Conservation (phyloP, 1,140 invertebrate species). For the Bombus soroeensis region DNA sequence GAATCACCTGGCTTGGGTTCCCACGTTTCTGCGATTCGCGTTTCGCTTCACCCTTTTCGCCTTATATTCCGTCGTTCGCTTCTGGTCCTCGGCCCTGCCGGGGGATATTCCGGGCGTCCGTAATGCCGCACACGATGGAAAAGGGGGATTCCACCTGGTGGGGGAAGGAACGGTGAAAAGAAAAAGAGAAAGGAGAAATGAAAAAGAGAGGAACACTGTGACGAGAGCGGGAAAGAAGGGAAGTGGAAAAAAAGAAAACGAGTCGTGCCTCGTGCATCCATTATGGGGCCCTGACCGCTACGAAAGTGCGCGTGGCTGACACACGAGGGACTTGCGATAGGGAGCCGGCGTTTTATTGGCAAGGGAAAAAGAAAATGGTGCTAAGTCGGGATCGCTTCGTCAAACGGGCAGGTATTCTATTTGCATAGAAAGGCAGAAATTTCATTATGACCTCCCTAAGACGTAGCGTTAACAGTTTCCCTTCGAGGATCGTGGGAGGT, state of each 20-base stretch:
- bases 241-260: constrained; percentile 70
- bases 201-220: constrained; percentile 27
- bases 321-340: constrained; percentile 76
- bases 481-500: constrained; percentile 67
- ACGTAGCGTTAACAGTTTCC: constrained; percentile 61
- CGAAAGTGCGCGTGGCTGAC: constrained; percentile 80
- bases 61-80: constrained; percentile 47
- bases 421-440: constrained; percentile 74
- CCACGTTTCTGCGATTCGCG: constrained; percentile 82
- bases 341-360: constrained; percentile 75
- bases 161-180: constrained; percentile 28
- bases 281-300: constrained; percentile 77
- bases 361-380: constrained; percentile 66
- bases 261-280: constrained; percentile 78
- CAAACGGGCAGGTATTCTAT: constrained; percentile 61
- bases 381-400: constrained; percentile 44
- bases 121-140: constrained; percentile 60
- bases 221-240: background rate
- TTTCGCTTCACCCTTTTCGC: constrained; percentile 75
- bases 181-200: background rate
- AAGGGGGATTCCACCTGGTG: constrained; percentile 17
- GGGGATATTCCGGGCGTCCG: constrained; percentile 52
- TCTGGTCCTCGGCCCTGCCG: constrained; percentile 38
- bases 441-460: constrained; percentile 47
- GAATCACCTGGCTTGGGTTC: constrained; percentile 82